phyloP scores from a whole-genome alignment of 2,888 invertebrate genomes.

The Rhamphomyia laevipes region DNA sequence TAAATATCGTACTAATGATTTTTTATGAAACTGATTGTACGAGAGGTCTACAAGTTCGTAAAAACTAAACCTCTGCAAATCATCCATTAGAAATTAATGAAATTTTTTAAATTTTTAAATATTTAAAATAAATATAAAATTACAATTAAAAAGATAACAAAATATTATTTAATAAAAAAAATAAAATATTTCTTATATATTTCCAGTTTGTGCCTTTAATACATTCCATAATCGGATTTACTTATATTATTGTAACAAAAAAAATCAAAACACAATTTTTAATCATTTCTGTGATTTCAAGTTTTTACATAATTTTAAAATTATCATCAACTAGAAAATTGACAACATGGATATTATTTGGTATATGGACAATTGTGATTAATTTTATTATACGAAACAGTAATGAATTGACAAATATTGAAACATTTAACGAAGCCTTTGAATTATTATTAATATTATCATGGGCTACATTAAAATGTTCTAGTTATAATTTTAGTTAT shows the following conservation, averaged over 20 bases:
- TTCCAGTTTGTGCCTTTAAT: too few relatives aligned
- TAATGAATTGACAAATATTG: not conserved
- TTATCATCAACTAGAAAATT: conserved; percentile 16
- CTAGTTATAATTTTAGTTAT: conserved; percentile 59
- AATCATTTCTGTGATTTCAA: conserved; percentile 20
- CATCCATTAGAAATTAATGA: too few relatives aligned
- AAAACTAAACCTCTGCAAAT: too few relatives aligned
- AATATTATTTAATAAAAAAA: too few relatives aligned
- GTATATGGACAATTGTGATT: conserved; percentile 26
- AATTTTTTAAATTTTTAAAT: too few relatives aligned
- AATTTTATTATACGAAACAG: conserved; percentile 21
- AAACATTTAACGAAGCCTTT: conserved; percentile 25
- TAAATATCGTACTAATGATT: too few relatives aligned
- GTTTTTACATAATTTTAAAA: conserved; percentile 23
- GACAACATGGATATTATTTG: conserved; percentile 25
- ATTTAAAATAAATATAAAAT: too few relatives aligned
- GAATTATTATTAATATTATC: conserved; percentile 33
- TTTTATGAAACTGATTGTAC: too few relatives aligned
- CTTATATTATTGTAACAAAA: conserved; percentile 21
- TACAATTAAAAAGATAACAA: too few relatives aligned
- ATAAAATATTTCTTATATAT: too few relatives aligned
- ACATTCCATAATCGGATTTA: conserved; percentile 17
- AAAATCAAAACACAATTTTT: conserved; percentile 18
- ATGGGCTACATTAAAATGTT: conserved; percentile 64
- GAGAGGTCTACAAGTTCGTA: too few relatives aligned